Evolutionary conservation across 2,888 invertebrate genomes (phyloP).

Genomic region (Acanthoscelides obtectus): DNA sequence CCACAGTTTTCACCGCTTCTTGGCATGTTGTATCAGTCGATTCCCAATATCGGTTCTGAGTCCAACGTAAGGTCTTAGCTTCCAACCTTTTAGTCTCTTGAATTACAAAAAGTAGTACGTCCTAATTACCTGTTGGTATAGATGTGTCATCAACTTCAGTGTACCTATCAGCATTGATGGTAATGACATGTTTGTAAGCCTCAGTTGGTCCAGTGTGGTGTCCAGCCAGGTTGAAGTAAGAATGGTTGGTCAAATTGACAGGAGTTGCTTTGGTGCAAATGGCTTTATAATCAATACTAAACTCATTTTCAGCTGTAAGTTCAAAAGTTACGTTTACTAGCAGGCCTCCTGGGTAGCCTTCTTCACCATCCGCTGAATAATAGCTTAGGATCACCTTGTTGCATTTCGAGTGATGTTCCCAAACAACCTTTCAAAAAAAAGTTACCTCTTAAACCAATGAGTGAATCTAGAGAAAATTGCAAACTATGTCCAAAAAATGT

Average conservation of each 20-base stretch:
- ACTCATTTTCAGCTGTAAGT: constrained; percentile 66
- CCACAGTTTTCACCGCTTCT: too few relatives aligned
- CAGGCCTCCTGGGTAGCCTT: constrained; percentile 85
- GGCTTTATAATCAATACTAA: constrained; percentile 72
- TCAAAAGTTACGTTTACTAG: constrained; percentile 65
- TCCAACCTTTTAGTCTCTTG: too few relatives aligned
- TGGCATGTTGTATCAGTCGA: too few relatives aligned
- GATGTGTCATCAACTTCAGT: constrained; percentile 65
- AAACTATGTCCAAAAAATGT: too few relatives aligned
- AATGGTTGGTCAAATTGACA: constrained; percentile 81
- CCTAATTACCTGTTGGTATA: constrained; percentile 65
- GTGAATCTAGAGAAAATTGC: too few relatives aligned
- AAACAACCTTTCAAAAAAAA: constrained; percentile 12
- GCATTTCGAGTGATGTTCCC: constrained; percentile 18
- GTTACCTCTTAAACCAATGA: too few relatives aligned
- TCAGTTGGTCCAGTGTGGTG: constrained; percentile 66
- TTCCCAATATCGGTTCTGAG: too few relatives aligned
- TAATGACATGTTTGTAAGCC: constrained; percentile 64
- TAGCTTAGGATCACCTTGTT: constrained; percentile 66
- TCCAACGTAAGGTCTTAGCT: too few relatives aligned
- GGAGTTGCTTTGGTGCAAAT: constrained; percentile 73
- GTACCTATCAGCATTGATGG: constrained; percentile 71
- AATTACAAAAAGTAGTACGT: neutral
- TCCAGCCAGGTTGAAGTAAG: constrained; percentile 89
- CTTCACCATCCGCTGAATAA: constrained; percentile 71